Percentiles rank a stretch among this genome's conserved stretches.
These are phyloP conservation scores for Dysidea cf. avara DNA, from an alignment of 37 sponge, comb jelly and placozoan genomes.

Conservation along the genomic window DNA sequence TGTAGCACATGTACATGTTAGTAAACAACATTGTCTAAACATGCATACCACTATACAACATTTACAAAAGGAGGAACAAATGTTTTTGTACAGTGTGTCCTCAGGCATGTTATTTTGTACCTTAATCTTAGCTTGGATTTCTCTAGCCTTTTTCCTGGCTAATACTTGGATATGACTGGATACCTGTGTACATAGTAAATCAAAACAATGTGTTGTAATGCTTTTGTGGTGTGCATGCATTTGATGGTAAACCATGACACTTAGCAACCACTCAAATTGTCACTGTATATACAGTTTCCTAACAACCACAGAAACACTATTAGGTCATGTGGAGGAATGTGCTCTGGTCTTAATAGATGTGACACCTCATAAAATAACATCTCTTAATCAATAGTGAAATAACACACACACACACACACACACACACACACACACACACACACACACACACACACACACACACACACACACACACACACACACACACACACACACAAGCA, in stretches of 20 bases:
- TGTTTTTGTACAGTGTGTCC: too few relatives aligned
- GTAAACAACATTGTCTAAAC: too few relatives aligned
- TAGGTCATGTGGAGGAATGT: too few relatives aligned
- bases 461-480: not conserved
- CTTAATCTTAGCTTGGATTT: constrained; percentile 93
- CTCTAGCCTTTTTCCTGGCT: constrained; percentile 92
- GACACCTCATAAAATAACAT: too few relatives aligned
- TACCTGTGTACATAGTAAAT: constrained; percentile 60
- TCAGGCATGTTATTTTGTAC: constrained; percentile 55
- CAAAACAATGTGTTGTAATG: not conserved
- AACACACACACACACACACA: not conserved
- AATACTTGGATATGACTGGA: constrained; percentile 99
- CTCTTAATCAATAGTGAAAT: not conserved
- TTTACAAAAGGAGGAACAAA: too few relatives aligned
- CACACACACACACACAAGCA: not conserved
- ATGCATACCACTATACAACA: too few relatives aligned
- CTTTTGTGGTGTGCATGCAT: not conserved
- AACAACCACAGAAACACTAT: too few relatives aligned
- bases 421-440: constrained; percentile 4
- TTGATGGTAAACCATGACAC: not conserved
- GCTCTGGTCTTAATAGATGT: too few relatives aligned
- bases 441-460: constrained; percentile 1
- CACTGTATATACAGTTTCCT: not conserved
- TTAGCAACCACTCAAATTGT: not conserved
- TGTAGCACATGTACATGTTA: too few relatives aligned